Base-by-base conservation (phyloP, 2,888 invertebrate genomes). In the Tryphoninae sp. region DNA sequence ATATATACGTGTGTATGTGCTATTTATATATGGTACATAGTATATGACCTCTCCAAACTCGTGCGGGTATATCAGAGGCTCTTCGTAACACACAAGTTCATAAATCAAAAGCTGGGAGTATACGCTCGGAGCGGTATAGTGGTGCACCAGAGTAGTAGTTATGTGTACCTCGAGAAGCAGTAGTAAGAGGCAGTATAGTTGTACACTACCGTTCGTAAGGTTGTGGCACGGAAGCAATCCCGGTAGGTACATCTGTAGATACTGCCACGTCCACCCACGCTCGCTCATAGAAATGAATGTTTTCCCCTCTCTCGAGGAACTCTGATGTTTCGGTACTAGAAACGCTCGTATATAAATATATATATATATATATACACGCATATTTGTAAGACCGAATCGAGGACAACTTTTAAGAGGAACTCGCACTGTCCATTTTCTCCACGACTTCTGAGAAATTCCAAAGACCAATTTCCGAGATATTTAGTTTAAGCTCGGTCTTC, bases 191-290 rank as follows among this genome's bases (percentile, higher is more conserved):
- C 19, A 42, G 76, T 73, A 64, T 73, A 67, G 59, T 76, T 69
- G 65, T 55, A 65, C 68, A 71, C 68, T 62, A 62, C 76, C 68
- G 72, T 67, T 65, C 49, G 55, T 53, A 26, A 40, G 67, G 51
- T 55, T 26, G 81, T 80, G 83, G 84, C 84, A 84, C 87, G 87
- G 87, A 87, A 88, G 87, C 87, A 84, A 80, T 85, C 83, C 69
- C 42, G 69, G 59, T 68, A 62, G 84, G 78, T 80, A 84, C 85
- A 86, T 87, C 80, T 86, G 84, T 83, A 83, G 80, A 81, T 83
- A 81, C 69, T 79, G 82, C 72, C 78, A 74, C 86, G 87, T 88
- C 88, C 87, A 84, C 88, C 89, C 85, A 88, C 88, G 86, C 84
- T 59, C 67, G 33, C 71, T 81, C 81, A 61, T 82, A 85, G 80